A percentile compares a stretch with the other conserved stretches of the same genome.
Conservation (phyloP, 2,797 vertebrate genomes). For the Mycteria americana region DNA sequence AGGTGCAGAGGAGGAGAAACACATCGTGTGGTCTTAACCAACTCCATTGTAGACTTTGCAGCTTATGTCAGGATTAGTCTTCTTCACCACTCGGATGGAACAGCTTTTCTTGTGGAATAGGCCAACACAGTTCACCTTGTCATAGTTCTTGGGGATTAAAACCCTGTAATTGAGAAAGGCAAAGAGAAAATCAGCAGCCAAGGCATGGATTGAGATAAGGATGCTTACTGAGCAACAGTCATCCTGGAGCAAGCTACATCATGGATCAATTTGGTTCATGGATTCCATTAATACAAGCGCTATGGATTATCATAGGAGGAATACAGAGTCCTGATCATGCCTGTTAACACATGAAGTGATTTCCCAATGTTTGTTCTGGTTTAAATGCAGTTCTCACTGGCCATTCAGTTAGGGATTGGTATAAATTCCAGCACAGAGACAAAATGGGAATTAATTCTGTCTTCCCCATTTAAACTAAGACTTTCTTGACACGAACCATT, state of each 20-base stretch:
- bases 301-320: neutral
- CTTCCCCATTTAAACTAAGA: neutral
- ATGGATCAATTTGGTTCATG: neutral
- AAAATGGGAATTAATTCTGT: neutral
- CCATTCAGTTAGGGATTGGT: neutral
- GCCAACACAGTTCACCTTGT: constrained; percentile 50
- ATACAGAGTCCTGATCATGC: neutral
- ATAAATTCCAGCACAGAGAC: neutral
- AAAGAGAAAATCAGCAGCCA: neutral
- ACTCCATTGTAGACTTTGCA: constrained; percentile 57
- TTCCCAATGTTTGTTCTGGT: neutral
- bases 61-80: constrained; percentile 45
- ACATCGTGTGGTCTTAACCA: neutral
- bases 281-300: neutral
- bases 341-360: neutral
- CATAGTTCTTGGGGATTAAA: constrained; percentile 46
- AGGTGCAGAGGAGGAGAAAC: neutral
- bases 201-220: neutral
- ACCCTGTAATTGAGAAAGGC: constrained; percentile 45
- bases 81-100: constrained; percentile 61
- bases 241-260: neutral
- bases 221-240: neutral
- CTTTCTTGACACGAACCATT: neutral
- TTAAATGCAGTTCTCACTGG: neutral
- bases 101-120: constrained; percentile 63